Conservation (phyloP, 2,888 invertebrate genomes). For the Polyploca ridens region DNA sequence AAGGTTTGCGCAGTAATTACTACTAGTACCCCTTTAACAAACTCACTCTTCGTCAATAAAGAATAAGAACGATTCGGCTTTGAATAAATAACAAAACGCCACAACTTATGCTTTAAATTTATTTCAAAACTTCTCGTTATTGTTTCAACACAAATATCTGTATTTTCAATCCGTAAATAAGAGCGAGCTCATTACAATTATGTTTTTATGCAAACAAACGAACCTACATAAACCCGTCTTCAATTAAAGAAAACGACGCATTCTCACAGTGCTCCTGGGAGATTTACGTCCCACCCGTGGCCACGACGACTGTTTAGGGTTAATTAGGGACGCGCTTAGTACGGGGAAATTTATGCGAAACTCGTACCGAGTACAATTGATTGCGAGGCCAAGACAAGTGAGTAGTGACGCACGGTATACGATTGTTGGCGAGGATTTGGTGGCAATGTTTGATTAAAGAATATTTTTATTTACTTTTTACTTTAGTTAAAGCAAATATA, state of each 20-base stretch:
- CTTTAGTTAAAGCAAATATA: no score
- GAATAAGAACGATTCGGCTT: no score
- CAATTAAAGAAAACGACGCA: slow-evolving; percentile 65
- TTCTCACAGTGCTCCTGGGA: slow-evolving; percentile 52
- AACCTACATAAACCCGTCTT: slow-evolving; percentile 47
- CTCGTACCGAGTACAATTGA: slow-evolving; percentile 61
- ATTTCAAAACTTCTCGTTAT: neutral
- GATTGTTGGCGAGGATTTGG: slow-evolving; percentile 12
- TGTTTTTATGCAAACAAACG: slow-evolving; percentile 33
- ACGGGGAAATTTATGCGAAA: slow-evolving; percentile 63
- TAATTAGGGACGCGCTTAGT: slow-evolving; percentile 75
- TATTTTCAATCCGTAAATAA: slow-evolving; percentile 4
- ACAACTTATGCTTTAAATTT: neutral
- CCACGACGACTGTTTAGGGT: slow-evolving; percentile 68
- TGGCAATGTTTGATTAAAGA: neutral
- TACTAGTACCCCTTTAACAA: neutral
- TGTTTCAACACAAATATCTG: neutral
- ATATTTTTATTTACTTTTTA: neutral
- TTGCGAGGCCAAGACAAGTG: slow-evolving; percentile 35
- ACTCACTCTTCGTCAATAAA: no score
- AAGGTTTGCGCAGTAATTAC: neutral
- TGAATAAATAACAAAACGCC: no score
- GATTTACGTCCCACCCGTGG: slow-evolving; percentile 64
- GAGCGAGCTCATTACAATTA: slow-evolving; percentile 17
- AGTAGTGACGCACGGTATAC: slow-evolving; percentile 1